A percentile compares a stretch with the other conserved stretches of the same genome.
Conservation (phyloP, 2,888 invertebrate species). For the Coenonympha arcania region DNA sequence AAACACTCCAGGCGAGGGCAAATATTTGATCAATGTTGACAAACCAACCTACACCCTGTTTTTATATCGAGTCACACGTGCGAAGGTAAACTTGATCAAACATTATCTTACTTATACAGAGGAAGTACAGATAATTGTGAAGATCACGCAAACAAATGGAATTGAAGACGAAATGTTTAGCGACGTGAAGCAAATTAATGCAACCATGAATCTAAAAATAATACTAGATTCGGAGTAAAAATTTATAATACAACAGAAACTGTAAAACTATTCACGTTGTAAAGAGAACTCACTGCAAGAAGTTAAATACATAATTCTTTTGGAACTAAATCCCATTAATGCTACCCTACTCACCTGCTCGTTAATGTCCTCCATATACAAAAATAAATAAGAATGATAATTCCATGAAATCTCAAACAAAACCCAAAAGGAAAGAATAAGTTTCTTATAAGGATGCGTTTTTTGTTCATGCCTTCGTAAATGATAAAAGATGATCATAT, state of each 20-base stretch:
- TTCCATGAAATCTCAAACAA: slow-evolving; percentile 1
- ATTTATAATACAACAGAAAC: too few relatives aligned
- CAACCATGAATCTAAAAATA: too few relatives aligned
- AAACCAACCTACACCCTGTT: slow-evolving; percentile 12
- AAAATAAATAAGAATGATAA: not conserved
- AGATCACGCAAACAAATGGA: too few relatives aligned
- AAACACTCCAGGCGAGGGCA: slow-evolving; percentile 11
- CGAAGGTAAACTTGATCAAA: not conserved
- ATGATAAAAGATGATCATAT: slow-evolving; percentile 13
- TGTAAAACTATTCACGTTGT: too few relatives aligned
- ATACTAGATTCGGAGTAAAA: too few relatives aligned
- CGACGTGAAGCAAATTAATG: too few relatives aligned
- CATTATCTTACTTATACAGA: too few relatives aligned
- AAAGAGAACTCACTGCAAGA: too few relatives aligned
- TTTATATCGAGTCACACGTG: not conserved
- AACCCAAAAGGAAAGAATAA: not conserved
- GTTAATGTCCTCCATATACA: not conserved
- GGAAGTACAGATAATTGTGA: too few relatives aligned
- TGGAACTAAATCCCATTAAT: too few relatives aligned
- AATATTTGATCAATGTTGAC: slow-evolving; percentile 14
- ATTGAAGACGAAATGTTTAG: too few relatives aligned
- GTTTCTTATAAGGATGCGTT: not conserved
- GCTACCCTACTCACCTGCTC: not conserved
- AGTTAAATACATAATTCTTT: too few relatives aligned
- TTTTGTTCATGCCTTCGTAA: not conserved